Conservation (phyloP, 2,113 vertebrate species). For the Stegostoma tigrinum region DNA sequence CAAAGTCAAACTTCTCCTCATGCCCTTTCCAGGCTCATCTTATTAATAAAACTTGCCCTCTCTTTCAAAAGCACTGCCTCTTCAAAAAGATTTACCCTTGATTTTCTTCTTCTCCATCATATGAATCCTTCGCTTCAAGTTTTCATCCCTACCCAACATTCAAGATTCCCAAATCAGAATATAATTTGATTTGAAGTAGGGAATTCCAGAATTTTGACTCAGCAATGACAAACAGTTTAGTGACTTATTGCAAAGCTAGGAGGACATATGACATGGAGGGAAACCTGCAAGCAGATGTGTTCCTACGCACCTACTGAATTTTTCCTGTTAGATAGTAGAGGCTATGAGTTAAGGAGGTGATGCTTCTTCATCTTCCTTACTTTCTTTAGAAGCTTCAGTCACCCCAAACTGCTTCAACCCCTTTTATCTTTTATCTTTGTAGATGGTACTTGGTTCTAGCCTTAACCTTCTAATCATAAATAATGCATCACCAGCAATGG, state of each 20-base stretch:
- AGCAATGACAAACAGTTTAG: no score
- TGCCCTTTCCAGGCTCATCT: background rate
- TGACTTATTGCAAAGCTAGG: no score
- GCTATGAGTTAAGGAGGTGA: no score
- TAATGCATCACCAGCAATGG: no score
- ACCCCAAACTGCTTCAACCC: background rate
- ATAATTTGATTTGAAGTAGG: background rate
- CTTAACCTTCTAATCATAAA: no score
- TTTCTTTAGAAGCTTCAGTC: background rate
- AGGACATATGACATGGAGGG: no score
- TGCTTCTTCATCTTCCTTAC: background rate
- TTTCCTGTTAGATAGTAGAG: no score
- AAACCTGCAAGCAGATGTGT: no score
- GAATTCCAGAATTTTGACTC: no score
- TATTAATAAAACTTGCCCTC: background rate
- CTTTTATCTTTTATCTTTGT: background rate
- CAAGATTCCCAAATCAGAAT: background rate
- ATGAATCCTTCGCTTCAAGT: background rate
- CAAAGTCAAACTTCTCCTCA: background rate
- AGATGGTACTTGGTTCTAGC: no score
- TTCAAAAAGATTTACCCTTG: background rate
- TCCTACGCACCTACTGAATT: no score
- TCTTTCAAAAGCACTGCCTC: background rate
- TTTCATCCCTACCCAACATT: background rate
- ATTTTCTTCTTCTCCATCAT: background rate